Conservation (phyloP, 2,888 invertebrate genomes). For the Sesia apiformis region DNA sequence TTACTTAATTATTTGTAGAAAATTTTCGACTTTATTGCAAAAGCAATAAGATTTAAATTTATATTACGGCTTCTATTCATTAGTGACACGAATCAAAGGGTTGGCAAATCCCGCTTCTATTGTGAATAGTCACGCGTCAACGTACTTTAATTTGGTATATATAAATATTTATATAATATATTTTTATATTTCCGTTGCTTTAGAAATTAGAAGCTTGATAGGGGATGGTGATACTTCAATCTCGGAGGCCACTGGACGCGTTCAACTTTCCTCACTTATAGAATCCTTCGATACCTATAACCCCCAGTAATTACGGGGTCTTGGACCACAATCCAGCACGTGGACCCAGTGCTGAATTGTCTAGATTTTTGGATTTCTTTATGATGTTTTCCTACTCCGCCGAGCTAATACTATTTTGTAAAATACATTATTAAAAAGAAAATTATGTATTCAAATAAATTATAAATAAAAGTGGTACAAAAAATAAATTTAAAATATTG, state of each 20-base stretch:
- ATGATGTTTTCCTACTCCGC: too few species aligned
- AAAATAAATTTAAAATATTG: too few species aligned
- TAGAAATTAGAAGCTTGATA: constrained; percentile 36
- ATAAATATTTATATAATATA: constrained; percentile 49
- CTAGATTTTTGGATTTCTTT: too few species aligned
- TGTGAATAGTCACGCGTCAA: constrained; percentile 67
- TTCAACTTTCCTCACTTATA: too few species aligned
- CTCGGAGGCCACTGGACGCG: too few species aligned
- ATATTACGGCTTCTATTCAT: constrained; percentile 36
- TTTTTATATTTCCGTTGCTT: constrained; percentile 61
- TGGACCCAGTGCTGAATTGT: too few species aligned
- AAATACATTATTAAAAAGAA: too few species aligned
- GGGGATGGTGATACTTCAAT: too few species aligned
- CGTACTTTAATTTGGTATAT: constrained; percentile 5
- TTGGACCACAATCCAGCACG: too few species aligned
- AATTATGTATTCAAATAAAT: neutral
- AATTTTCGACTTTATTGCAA: constrained; percentile 19
- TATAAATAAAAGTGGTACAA: neutral
- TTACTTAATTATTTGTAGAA: neutral
- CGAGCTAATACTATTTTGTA: too few species aligned
- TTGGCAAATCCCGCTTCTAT: constrained; percentile 70
- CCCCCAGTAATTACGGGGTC: too few species aligned
- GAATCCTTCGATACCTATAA: too few species aligned
- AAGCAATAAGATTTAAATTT: constrained; percentile 19
- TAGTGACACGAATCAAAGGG: constrained; percentile 64